Percentiles rank a stretch among this genome's conserved stretches.
phyloP scores from a whole-genome alignment of 1,140 invertebrate species.

The Hycleus cichorii region DNA sequence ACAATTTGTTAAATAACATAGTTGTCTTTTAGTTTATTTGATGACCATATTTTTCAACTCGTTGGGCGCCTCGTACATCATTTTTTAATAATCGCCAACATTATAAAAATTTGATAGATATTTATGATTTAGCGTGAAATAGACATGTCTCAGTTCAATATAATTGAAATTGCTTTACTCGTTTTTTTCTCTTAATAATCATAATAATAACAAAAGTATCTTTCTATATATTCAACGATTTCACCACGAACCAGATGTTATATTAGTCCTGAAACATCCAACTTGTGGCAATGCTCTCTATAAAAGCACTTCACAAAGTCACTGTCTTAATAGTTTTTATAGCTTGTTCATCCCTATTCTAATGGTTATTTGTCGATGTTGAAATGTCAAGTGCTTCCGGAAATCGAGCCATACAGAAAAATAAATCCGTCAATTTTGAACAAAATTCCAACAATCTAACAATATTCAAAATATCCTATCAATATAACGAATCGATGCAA shows the following conservation, averaged over 20 bases:
- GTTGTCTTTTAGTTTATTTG: not conserved
- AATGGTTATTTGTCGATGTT: slow-evolving; percentile 8
- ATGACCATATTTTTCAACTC: slow-evolving; percentile 11
- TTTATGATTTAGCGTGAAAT: slow-evolving; percentile 12
- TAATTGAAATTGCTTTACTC: no score
- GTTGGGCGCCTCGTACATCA: slow-evolving; percentile 9
- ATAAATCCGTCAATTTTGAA: no score
- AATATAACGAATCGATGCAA: no score
- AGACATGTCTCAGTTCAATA: slow-evolving; percentile 1
- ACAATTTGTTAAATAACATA: slow-evolving; percentile 5
- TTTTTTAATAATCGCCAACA: not conserved
- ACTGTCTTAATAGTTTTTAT: slow-evolving; percentile 16
- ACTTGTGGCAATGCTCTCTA: no score
- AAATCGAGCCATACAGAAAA: no score
- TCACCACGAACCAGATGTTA: no score
- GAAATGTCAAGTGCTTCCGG: slow-evolving; percentile 9
- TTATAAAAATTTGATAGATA: slow-evolving; percentile 9
- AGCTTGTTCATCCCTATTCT: slow-evolving; percentile 9
- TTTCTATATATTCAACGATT: no score
- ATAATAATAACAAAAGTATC: no score
- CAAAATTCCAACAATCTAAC: no score
- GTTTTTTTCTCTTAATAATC: no score
- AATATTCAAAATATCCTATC: no score
- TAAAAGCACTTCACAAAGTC: slow-evolving; percentile 6
- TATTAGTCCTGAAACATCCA: no score